These are phyloP conservation scores for Diplodus puntazzo DNA, from an alignment of 2,797 vertebrate species.

Conservation along the genomic window DNA sequence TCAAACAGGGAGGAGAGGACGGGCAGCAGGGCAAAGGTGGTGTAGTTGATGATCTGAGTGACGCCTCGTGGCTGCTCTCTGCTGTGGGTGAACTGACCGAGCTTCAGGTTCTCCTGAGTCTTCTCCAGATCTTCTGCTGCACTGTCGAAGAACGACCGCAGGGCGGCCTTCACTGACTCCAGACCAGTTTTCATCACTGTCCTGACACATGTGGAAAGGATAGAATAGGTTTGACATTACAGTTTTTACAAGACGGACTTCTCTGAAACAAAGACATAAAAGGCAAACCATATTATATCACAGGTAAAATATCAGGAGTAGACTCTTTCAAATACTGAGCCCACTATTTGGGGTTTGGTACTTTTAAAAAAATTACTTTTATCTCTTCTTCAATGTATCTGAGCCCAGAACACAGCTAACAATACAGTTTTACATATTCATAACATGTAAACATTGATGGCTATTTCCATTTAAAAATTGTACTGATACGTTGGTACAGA, in stretches of 20 bases:
- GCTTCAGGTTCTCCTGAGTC: constrained; percentile 94
- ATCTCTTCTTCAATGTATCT: background rate
- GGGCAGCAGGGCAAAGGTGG: constrained; percentile 93
- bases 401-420: background rate
- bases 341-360: background rate
- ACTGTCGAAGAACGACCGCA: constrained; percentile 91
- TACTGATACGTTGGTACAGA: too few species aligned
- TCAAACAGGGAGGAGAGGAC: constrained; percentile 95
- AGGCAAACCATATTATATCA: background rate
- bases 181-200: constrained; percentile 97
- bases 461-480: too few species aligned
- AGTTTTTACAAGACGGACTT: constrained; percentile 1
- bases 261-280: background rate
- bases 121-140: constrained; percentile 94
- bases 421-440: too few species aligned
- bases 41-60: constrained; percentile 98
- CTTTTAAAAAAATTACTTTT: background rate
- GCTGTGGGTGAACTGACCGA: constrained; percentile 95
- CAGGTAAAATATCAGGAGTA: background rate
- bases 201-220: constrained; percentile 71
- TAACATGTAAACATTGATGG: too few species aligned
- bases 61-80: constrained; percentile 90
- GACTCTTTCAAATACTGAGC: background rate
- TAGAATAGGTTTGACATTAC: background rate
- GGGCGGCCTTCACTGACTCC: constrained; percentile 91